A percentile compares a stretch with the other conserved stretches of the same genome.
These are phyloP conservation scores for Cyclophora albipunctata DNA, from an alignment of 2,888 invertebrate genomes.

Conservation along the genomic window DNA sequence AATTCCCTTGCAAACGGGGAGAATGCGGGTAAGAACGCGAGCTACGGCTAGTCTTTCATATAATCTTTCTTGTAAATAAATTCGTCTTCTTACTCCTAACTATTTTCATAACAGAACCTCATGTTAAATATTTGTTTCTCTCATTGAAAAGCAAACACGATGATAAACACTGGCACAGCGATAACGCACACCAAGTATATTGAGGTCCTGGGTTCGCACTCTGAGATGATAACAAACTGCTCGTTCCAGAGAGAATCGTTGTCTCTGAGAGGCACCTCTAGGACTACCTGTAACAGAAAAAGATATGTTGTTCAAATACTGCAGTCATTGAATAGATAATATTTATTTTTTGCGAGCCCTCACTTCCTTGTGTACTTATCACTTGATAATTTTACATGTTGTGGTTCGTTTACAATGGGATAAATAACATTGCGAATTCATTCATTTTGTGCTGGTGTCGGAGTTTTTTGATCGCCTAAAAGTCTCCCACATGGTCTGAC, in stretches of 20 bases:
- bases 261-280: constrained; percentile 79
- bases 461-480: no score
- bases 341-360: no score
- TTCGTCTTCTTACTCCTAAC: background rate
- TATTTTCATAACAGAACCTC: background rate
- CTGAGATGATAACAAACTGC: constrained; percentile 82
- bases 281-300: constrained; percentile 65
- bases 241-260: constrained; percentile 84
- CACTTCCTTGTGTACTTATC: no score
- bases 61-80: background rate
- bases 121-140: constrained; percentile 23
- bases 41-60: background rate
- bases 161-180: constrained; percentile 81
- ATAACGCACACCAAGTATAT: constrained; percentile 81
- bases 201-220: constrained; percentile 83
- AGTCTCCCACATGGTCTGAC: no score
- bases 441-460: no score
- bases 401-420: no score
- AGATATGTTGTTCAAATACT: background rate
- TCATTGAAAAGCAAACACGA: constrained; percentile 83
- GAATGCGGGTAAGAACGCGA: background rate
- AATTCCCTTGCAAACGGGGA: background rate
- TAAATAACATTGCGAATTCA: no score
- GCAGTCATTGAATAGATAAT: background rate
- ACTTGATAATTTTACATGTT: no score